Evolutionary conservation across 2,113 vertebrate genomes (phyloP), one percentile per base, ranked within the genome.

Genomic region (Corythoichthys intestinalis): DNA sequence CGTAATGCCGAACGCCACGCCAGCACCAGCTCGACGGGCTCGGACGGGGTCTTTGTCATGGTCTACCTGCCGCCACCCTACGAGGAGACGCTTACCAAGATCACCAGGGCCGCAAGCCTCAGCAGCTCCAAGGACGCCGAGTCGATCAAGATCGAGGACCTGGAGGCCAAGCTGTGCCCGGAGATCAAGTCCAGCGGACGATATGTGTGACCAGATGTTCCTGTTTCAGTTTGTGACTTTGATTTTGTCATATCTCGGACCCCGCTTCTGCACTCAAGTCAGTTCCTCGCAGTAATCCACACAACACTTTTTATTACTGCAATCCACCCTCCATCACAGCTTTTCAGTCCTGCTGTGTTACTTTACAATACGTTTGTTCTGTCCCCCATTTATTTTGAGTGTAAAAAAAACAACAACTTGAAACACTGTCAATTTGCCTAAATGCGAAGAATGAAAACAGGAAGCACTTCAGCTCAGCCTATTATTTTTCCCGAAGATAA

Each of bases 21-120:
- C 69, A 90, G 89, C 83, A 87, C 85, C 60, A 91, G 90, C 74
- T 91, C 90, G 0, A 79, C 91, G 2, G 76, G 79, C 3, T 90
- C 90, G 0, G 92, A 94, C 0, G 88, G 87, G 0, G 90, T 92
- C 0, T 91, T 92, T 38, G 89, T 93, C 50, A 89, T 92, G 0
- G 71, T 90, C 9, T 92, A 92, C 48, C 89, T 93, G 56, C 94
- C 93, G 1, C 94, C 95, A 0, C 95, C 94, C 0, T 97, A 96
- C 0, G 94, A 96, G 72, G 94, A 96, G 67, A 95, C 94, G 60
- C 93, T 93, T 46, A 92, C 89, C 77, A 93, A 91, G 71, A 86
- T 88, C 65, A 81, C 85, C 0, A 86, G 85, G 0, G 91, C 90
- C 4, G 87, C 93, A 78, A 93, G 92, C 80, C 66, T 90, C 46